Base-by-base conservation (phyloP, 1,140 invertebrate genomes). In the Gerris buenoi region DNA sequence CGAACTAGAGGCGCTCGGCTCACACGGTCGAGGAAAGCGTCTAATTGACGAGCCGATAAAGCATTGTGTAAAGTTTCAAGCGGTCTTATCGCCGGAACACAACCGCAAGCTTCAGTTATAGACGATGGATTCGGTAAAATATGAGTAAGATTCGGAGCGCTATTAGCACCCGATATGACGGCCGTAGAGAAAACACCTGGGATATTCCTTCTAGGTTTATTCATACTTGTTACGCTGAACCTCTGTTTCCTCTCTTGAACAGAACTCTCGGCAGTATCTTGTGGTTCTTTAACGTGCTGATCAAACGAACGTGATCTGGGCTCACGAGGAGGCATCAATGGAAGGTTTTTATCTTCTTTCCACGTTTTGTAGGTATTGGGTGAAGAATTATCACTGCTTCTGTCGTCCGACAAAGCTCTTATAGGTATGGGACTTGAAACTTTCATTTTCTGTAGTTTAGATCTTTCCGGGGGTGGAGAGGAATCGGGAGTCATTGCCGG, bases 41-140 rank as follows among this genome's bases (percentile, higher is more conserved):
- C 93, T 70, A 98, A 77, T 75, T 97, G 91, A 46, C 87, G 85
- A 70, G 97, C 80, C 27, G 93, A 97, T 68, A 98, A 78, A 27
- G 93, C 91, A 79, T 98, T 97, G 79, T 98, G 95, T 29, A 98
- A 79, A 1, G 95, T 98, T 79, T 98, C 95, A 73, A 98, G 76
- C 0, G 95, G 93, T 62, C 93, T 84, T 70, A 98, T 94, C 0
- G 91, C 87, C 46, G 95, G 95, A 60, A 97, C 93, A 71, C 92
- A 89, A 27, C 88, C 89, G 75, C 89, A 91, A 56, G 88, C 90
- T 77, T 90, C 88, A 74, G 88, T 86, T 27, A 81, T 83, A 67
- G 85, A 84, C 2, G 85, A 82, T 25, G 86, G 81, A 65, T 81
- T 81, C 15, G 88, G 85, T 70, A 92, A 87, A 84, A 91, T 89